Base-by-base conservation (phyloP, 2,113 vertebrate genomes). In the Centrocercus urophasianus region DNA sequence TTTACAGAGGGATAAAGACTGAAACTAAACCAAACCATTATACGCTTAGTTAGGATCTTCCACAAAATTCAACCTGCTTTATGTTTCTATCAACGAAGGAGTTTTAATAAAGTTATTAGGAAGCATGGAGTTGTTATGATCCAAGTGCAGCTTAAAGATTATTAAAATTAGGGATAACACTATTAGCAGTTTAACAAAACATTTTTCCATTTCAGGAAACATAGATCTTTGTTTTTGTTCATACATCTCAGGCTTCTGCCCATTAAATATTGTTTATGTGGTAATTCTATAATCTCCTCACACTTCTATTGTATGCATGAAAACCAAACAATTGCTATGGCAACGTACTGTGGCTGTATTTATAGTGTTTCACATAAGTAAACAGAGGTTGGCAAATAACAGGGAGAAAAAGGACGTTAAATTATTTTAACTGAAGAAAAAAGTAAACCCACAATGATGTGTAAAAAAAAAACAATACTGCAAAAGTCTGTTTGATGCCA, bases 321-420 rank as follows among this genome's bases (percentile, higher is more conserved):
- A 86, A 95, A 93, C 57, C 87, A 92, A 96, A 40, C 19, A 81
- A 91, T 84, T 95, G n/a, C 78, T 92, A 71, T 59, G 59, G 59
- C 59, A 94, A 84, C 81, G 60, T 61, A 21, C 54, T 93, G 78
- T 78, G 61, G 79, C 7, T 36, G 11, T 80, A 63, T 87, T 89
- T 88, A 59, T 48, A 93, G 15, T 66, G 67, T 45, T 79, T 92
- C 69, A 82, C 57, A 61, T 42, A 88, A 81, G 67, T 17, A 78
- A 94, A 91, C 24, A 89, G 47, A 80, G 10, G 59, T 69, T 94
- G 61, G 76, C 43, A 94, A 95, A 97, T 34, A 93, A 25, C 6
- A 57, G 20, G 18, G 24, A 82, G 56, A 73, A 94, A 94, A 93
- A 7, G 52, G 77, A 73, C 34, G 59, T 74, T 87, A 69, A 74